A percentile compares a stretch with the other conserved stretches of the same genome.
These are phyloP conservation scores for Siphamia tubifer DNA, from an alignment of 2,113 vertebrate genomes.

Conservation along the genomic window DNA sequence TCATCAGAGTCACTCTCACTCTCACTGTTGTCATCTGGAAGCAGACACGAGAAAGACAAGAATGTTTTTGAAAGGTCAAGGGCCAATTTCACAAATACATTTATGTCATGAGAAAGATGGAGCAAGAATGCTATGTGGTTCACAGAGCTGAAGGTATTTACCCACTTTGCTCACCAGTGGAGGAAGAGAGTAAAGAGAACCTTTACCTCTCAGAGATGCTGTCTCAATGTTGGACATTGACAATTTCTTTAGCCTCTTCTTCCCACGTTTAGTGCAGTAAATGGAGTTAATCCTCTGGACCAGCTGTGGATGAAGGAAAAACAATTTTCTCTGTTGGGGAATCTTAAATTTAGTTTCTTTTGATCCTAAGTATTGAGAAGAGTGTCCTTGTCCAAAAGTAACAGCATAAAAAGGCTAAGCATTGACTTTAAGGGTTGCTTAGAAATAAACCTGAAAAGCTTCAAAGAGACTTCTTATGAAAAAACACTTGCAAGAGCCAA, in stretches of 20 bases:
- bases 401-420: constrained; percentile 11
- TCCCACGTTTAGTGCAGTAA: constrained; percentile 97
- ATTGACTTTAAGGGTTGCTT: constrained; percentile 4
- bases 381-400: constrained; percentile 29
- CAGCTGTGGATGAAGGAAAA: constrained; percentile 79
- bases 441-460: constrained; percentile 15
- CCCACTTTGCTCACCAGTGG: constrained; percentile 28
- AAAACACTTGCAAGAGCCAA: constrained; percentile 4
- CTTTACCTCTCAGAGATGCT: constrained; percentile 91
- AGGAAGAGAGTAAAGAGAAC: constrained; percentile 11
- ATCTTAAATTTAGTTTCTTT: constrained; percentile 31
- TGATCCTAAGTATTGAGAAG: constrained; percentile 33
- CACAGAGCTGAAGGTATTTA: constrained; percentile 52
- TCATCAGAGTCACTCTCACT: constrained; percentile 99
- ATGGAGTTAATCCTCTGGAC: constrained; percentile 99
- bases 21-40: constrained; percentile 98
- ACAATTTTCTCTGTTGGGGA: constrained; percentile 21
- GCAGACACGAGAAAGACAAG: constrained; percentile 64
- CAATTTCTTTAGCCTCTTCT: constrained; percentile 96
- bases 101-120: constrained; percentile 14
- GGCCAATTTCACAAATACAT: constrained; percentile 39
- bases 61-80: constrained; percentile 41
- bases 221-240: constrained; percentile 94
- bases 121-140: constrained; percentile 29
- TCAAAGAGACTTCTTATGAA: constrained; percentile 32